Evolutionary conservation across 2,113 vertebrate genomes (phyloP), one percentile per base, ranked within the genome.

Genomic region (Tupaia tana): DNA sequence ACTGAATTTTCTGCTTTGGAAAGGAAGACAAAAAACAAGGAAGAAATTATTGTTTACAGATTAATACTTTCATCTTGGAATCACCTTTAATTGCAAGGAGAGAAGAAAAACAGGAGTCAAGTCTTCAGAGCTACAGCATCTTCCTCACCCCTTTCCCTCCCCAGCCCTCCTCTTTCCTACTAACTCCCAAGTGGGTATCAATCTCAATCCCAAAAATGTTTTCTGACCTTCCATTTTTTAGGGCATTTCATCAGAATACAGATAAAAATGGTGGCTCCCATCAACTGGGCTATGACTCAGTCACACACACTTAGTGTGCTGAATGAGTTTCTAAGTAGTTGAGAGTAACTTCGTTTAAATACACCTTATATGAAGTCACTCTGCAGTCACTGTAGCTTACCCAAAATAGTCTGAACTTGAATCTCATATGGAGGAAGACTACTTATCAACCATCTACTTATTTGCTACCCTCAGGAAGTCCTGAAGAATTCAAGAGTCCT

Each of bases 221-320:
- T 92, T 70, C 75, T 80, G 18, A 80, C 14, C 25, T 74, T 84
- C 24, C 34, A 43, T 71, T 92, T 96, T 96, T 77, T 66, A 90
- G 70, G 54, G 20, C 70, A 85, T 80, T 81, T 94, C 74, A 67
- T 22, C 58, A 77, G 29, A 88, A 92, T n/a, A 52, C 74, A 91
- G n/a, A 1, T 34, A n/a, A 58, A 64, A 86, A 66, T 56, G 25
- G 9, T 58, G 5, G 3, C 13, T 80, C 29, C 18, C 77, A 71
- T 66, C 52, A 71, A 19, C 19, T n/a, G 8, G n/a, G 15, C 52
- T 63, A 3, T 54, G 24, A 75, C 34, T 93, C 34, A 64, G n/a
- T 9, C 43, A 54, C 11, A 27, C 0, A 27, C 12, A 24, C 19
- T 24, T 73, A 52, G 6, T 14, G 14, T 64, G 4, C 66, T 83